These are phyloP conservation scores for Hapalemur alaotrensis DNA, from an alignment of 2,797 vertebrate genomes.

Conservation along the genomic window DNA sequence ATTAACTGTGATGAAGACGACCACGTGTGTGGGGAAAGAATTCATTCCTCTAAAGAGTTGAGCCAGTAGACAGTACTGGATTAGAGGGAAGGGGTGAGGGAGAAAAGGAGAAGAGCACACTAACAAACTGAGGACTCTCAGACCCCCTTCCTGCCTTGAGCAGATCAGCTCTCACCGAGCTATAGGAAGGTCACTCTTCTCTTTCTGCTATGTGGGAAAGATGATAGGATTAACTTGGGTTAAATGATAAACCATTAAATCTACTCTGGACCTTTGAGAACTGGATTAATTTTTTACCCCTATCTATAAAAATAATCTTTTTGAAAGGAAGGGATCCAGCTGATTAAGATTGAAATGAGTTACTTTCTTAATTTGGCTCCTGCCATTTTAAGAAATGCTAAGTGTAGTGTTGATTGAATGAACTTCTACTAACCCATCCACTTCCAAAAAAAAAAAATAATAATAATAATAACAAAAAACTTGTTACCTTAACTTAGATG, in stretches of 20 bases:
- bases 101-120: background rate
- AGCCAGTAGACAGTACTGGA: background rate
- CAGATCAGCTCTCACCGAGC: background rate
- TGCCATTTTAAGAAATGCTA: background rate
- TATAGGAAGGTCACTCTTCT: background rate
- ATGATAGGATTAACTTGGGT: background rate
- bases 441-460: background rate
- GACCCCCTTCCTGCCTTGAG: background rate
- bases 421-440: background rate
- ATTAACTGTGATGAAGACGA: background rate
- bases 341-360: background rate
- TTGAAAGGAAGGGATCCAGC: background rate
- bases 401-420: background rate
- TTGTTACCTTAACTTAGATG: background rate
- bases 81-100: background rate
- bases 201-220: background rate
- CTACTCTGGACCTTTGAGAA: background rate
- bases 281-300: background rate
- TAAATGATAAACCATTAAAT: background rate
- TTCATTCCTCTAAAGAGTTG: background rate
- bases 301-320: background rate
- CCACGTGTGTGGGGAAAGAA: too few species aligned
- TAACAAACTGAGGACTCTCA: background rate
- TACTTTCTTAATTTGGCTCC: background rate
- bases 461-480: background rate